Percentiles rank a stretch among this genome's conserved stretches.
These are phyloP conservation scores for Druon quercuslanigerum DNA, from an alignment of 1,140 invertebrate genomes.

Conservation along the genomic window DNA sequence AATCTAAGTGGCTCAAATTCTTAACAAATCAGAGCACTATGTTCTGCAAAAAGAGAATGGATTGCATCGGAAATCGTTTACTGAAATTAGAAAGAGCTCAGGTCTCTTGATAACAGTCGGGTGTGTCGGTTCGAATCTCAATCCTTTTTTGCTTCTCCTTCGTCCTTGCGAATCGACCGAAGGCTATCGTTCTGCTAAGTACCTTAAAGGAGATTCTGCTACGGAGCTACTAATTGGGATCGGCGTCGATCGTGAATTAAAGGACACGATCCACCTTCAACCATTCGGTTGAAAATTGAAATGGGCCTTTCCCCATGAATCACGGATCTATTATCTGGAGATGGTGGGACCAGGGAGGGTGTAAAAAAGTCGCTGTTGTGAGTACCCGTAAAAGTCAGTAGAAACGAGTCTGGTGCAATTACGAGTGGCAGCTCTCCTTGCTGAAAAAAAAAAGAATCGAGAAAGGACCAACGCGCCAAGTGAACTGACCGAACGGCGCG, in stretches of 20 bases:
- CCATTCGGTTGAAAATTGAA: too few relatives aligned
- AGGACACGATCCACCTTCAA: conserved; percentile 4
- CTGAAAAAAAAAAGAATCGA: not conserved
- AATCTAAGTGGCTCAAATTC: not conserved
- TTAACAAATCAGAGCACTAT: not conserved
- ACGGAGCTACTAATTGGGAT: conserved; percentile 20
- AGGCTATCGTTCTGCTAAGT: conserved; percentile 19
- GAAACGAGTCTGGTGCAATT: conserved; percentile 45
- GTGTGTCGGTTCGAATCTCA: not conserved
- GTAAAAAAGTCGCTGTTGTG: conserved; percentile 32
- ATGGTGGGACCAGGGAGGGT: not conserved
- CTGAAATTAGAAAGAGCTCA: conserved; percentile 20
- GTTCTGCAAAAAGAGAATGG: not conserved
- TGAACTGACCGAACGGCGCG: too few relatives aligned
- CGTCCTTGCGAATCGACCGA: conserved; percentile 15
- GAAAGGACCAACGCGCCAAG: not conserved
- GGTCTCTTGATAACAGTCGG: conserved; percentile 16
- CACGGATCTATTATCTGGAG: not conserved
- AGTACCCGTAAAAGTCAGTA: conserved; percentile 37
- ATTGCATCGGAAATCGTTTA: conserved; percentile 23
- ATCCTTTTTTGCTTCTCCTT: conserved; percentile 10
- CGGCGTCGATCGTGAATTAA: conserved; percentile 24
- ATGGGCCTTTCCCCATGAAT: too few relatives aligned
- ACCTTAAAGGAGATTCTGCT: conserved; percentile 29
- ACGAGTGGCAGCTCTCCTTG: conserved; percentile 38